Evolutionary conservation across 1,140 invertebrate genomes (phyloP), one percentile per base, ranked within the genome.

Genomic region (Sarcophaga peregrina): DNA sequence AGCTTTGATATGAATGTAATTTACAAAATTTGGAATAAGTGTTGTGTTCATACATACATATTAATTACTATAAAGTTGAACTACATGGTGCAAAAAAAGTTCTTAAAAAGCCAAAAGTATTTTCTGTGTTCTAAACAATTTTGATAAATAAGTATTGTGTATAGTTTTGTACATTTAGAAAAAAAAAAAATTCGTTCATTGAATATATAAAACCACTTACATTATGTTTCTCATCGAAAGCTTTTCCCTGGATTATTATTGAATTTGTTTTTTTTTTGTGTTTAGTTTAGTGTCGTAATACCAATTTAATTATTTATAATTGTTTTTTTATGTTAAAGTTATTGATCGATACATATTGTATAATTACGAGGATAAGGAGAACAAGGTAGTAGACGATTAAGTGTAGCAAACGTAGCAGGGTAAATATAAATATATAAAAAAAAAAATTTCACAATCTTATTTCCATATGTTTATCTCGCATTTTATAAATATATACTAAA

Each of bases 201-300:
- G 11, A 68, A 68, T 25, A 25, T 6, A n/a, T 58, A 62, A 82
- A 82, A 76, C 85, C 86, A 89, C 88, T 89, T 89, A 89, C 88
- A 86, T 88, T 85, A 86, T 88, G 85, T 89, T 89, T 89, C 81
- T 89, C 88, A 85, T 89, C 88, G 84, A 87, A 85, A 84, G 88
- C 88, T 89, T 89, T 89, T 86, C 88, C 88, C 88, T 89, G 88
- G 75, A 52, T 50, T 9, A 76, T 47, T 46, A 45, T 48, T 76
- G 75, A 68, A 20, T 20, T 89, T 25, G 9, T 48, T 82, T 73
- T 9, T 82, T 73, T 9, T 20, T 13, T 82, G 62, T 82, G 47
- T 82, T 73, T 82, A 52, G 45, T 74, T 82, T 45, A 20, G n/a
- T 52, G 37, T 75, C 54, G 25, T 76, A 25, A 47, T 50, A 8